Base-by-base conservation (phyloP, 2,113 vertebrate genomes). In the Pungitius pungitius region DNA sequence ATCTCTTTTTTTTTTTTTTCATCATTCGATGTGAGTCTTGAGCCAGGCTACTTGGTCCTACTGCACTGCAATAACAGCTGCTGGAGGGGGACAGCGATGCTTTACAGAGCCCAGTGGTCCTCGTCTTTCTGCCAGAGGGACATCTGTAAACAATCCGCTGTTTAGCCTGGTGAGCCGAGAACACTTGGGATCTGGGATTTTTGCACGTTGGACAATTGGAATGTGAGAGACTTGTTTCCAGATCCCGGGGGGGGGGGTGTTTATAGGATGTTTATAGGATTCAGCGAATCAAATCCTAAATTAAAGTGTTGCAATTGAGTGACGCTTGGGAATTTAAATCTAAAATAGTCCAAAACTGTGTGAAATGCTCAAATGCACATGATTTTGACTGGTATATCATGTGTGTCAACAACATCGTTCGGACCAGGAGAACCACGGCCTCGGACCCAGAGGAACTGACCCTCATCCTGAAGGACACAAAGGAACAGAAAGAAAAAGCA, bases 151-250 rank as follows among this genome's bases (percentile, higher is more conserved):
- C 37, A 43, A 81, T 85, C 27, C 63, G 18, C 35, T 35, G 17
- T 73, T 54, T 20, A 3, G 40, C 54, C 30, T 72, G 47, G 39
- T 73, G 15, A 70, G 73, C 72, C 65, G 69, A 52, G 17, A 57
- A 51, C 33, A 43, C 26, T 58, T n/a, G 27, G 45, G 20, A 47
- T 73, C 77, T 79, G 77, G 77, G 84, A 84, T 64, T 68, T 67
- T 60, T 73, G 74, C 74, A n/a, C 84, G 85, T 77, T 57, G 60
- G 35, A 43, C 49, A 54, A 60, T 13, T 84, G 78, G 79, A 74
- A 78, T 57, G 59, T 61, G 27, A 78, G 26, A 30, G 15, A 61
- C 56, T 77, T 20, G 26, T 52, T 45, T 77, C 64, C 54, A 74
- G 66, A 78, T 69, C 68, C 37, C 42, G 3, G 39, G 72, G 69